Evolutionary conservation across 2,113 vertebrate genomes (phyloP).

Genomic region (Lasiurus borealis): DNA sequence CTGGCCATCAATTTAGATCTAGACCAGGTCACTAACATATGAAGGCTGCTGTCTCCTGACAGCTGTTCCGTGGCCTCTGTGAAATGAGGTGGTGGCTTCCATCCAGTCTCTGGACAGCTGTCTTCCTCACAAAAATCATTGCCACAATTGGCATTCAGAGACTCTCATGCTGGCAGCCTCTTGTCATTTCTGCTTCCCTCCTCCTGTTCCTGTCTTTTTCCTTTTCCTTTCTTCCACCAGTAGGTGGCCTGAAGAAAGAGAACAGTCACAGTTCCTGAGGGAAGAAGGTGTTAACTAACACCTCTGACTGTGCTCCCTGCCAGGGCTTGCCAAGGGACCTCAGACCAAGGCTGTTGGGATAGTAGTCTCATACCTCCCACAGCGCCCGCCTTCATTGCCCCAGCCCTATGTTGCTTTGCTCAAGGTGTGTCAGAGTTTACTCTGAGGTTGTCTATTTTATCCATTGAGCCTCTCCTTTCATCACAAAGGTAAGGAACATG

Average conservation of each 20-base stretch:
- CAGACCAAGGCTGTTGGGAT: neutral
- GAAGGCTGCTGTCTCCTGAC: constrained; percentile 25
- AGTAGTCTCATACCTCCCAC: neutral
- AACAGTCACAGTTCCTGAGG: constrained; percentile 2
- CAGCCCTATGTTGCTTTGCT: constrained; percentile 48
- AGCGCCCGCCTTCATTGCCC: neutral
- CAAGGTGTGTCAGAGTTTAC: constrained; percentile 66
- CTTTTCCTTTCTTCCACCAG: neutral
- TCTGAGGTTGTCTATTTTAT: constrained; percentile 53
- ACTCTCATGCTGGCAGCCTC: neutral
- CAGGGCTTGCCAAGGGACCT: neutral
- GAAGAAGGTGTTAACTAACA: neutral
- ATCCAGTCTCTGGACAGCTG: constrained; percentile 57
- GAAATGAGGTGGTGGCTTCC: constrained; percentile 43
- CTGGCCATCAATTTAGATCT: constrained; percentile 17
- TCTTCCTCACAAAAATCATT: constrained; percentile 25
- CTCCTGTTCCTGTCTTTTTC: neutral
- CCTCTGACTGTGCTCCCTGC: neutral
- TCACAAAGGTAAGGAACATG: neutral
- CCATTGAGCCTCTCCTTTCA: constrained; percentile 45
- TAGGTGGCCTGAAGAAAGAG: constrained; percentile 54
- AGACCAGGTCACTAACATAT: constrained; percentile 52
- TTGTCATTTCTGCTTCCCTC: neutral
- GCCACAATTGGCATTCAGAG: neutral
- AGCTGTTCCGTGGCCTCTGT: constrained; percentile 59